These are phyloP conservation scores for Pipistrellus pygmaeus DNA, from an alignment of 2,797 vertebrate species.

Conservation along the genomic window DNA sequence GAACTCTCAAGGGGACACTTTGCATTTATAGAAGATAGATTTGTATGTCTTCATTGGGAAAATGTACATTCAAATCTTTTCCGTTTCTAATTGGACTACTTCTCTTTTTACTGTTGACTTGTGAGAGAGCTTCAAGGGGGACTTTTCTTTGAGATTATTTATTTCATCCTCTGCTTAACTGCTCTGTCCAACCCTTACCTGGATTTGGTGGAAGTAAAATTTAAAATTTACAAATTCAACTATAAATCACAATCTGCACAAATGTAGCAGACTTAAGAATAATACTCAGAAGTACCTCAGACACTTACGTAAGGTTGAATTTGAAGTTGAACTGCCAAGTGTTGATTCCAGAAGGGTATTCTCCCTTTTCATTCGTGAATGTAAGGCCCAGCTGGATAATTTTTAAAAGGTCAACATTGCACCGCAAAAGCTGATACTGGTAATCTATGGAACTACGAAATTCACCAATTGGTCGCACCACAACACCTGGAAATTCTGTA, in stretches of 20 bases:
- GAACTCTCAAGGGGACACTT: too few species aligned
- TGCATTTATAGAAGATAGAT: background rate
- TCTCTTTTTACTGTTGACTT: background rate
- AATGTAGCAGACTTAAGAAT: background rate
- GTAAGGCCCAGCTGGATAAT: conserved; percentile 98
- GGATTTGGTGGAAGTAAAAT: conserved; percentile 33
- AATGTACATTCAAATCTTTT: background rate
- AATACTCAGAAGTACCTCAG: background rate
- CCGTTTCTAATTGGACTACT: background rate
- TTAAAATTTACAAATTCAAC: conserved; percentile 32
- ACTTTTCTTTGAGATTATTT: conserved; percentile 28
- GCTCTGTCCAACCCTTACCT: background rate
- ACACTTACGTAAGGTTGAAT: conserved; percentile 97
- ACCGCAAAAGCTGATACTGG: conserved; percentile 97
- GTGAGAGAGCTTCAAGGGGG: background rate
- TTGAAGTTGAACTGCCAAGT: conserved; percentile 99
- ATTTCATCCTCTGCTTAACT: background rate
- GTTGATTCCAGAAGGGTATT: conserved; percentile 95
- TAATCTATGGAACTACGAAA: conserved; percentile 99
- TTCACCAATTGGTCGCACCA: conserved; percentile 97
- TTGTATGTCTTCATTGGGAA: background rate
- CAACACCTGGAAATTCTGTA: conserved; percentile 98
- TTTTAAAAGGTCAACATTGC: conserved; percentile 98
- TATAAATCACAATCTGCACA: background rate
- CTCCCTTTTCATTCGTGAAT: conserved; percentile 98